A percentile compares a stretch with the other conserved stretches of the same genome.
These are phyloP conservation scores for Chlorocebus sabaeus DNA, from an alignment of 2,113 vertebrate genomes.

Conservation along the genomic window DNA sequence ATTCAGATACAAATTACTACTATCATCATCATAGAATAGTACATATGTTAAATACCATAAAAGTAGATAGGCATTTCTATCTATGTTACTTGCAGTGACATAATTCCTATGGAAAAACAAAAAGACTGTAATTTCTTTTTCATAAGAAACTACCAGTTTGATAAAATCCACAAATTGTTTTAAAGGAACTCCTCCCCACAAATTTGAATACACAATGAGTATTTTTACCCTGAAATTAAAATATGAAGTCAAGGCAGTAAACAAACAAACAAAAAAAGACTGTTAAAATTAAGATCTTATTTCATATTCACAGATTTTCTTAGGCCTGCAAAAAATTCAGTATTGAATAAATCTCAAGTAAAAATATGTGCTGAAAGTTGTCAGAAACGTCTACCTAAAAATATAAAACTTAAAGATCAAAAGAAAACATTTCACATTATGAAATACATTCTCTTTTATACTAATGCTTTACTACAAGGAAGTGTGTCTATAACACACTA, in stretches of 20 bases:
- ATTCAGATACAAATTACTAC: neutral
- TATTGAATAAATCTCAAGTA: neutral
- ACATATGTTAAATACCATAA: neutral
- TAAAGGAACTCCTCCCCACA: neutral
- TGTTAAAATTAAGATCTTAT: constrained; percentile 72
- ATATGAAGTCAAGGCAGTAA: constrained; percentile 67
- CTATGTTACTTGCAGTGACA: neutral
- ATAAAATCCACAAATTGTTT: constrained; percentile 77
- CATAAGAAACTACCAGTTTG: constrained; percentile 74
- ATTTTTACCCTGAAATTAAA: constrained; percentile 74
- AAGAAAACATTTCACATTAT: neutral
- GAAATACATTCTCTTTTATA: constrained; percentile 7
- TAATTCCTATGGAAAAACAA: constrained; percentile 32
- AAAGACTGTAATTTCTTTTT: constrained; percentile 74
- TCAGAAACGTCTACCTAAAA: constrained; percentile 20
- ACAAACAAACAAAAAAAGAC: constrained; percentile 8
- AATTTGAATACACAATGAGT: constrained; percentile 71
- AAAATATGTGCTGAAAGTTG: neutral
- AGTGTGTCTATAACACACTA: neutral
- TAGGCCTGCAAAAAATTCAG: constrained; percentile 49
- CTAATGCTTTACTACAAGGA: neutral
- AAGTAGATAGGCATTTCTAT: neutral
- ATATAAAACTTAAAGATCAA: constrained; percentile 21
- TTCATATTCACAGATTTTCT: constrained; percentile 41
- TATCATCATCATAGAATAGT: neutral